Base-by-base conservation (phyloP, 2,113 vertebrate genomes). In the Urocitellus parryii region DNA sequence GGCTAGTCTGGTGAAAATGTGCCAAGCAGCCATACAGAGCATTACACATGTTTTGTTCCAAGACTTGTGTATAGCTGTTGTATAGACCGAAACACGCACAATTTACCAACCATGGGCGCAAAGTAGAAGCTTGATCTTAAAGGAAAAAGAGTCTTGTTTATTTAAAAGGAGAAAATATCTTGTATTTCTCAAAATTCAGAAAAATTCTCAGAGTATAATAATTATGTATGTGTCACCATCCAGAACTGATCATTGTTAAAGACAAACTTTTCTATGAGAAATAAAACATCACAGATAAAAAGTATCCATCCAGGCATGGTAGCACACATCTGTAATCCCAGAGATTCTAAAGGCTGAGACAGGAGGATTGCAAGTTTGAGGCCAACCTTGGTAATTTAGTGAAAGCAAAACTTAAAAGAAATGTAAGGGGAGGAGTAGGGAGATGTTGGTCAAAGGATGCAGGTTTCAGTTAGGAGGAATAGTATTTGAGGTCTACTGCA, bases 21-120 rank as follows among this genome's bases (percentile, higher is more conserved):
- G 82, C 32, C 5, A 11, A 0, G 77, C 67, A 95, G 34, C 80
- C 65, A 65, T 91, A 45, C 72, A 91, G 39, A 73, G 79, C 7
- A 37, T 96, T 97, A 95, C 27, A 53, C 74, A 91, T 6, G 8
- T 87, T 68, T 94, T 76, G 70, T 87, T 96, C 90, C 94, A 93
- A 97, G 93, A 77, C 4, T 22, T 9, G 0, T 86, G 63, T 56
- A 96, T 56, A 37, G 97, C 88, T 93, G 89, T 70, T 93, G 77
- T 97, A 72, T 76, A 87, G 86, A 8, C 10, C 86, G 78, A 98
- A 97, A 96, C 5, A 9, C 73, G 79, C 11, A 70, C 86, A 77
- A 45, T 1, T 67, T 81, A 65, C 45, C 61, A 93, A 53, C 67
- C 42, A 18, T 14, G 48, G 67, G 61, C 34, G n/a, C 53, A 88